Conservation (phyloP, 2,888 invertebrate species). For the Candidula unifasciata region DNA sequence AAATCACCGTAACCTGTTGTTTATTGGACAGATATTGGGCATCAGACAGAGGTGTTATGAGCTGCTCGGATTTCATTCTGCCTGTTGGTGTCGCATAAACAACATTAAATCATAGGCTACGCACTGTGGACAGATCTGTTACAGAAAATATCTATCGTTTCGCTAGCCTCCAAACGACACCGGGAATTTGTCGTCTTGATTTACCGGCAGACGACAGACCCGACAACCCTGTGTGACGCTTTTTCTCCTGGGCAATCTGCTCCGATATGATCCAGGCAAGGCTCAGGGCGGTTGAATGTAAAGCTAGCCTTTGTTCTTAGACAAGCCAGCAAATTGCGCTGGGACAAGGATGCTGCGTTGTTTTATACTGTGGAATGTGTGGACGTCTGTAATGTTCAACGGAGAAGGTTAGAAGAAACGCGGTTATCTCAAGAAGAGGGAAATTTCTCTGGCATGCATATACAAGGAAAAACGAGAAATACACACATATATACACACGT, state of each 20-base stretch:
- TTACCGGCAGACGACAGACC: background rate
- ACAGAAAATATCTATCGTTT: conserved; percentile 27
- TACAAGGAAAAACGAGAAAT: background rate
- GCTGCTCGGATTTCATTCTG: background rate
- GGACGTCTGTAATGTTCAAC: conserved; percentile 24
- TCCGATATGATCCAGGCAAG: background rate
- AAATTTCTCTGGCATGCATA: background rate
- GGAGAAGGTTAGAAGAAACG: background rate
- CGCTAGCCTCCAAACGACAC: background rate
- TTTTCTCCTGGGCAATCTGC: background rate
- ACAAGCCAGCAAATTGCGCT: background rate
- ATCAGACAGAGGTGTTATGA: conserved; percentile 2
- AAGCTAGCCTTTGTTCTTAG: background rate
- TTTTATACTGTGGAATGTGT: conserved; percentile 9
- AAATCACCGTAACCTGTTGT: no score
- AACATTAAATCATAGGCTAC: background rate
- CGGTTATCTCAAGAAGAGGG: background rate
- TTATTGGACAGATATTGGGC: no score
- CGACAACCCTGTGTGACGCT: background rate
- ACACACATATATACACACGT: no score
- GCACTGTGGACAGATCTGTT: conserved; percentile 12
- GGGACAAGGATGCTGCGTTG: background rate
- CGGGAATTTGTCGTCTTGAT: conserved; percentile 24
- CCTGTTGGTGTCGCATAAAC: background rate
- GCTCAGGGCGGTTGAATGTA: background rate